These are phyloP conservation scores for Chondrosia reniformis DNA, from an alignment of 37 sponge, comb jelly and placozoan species.

Conservation along the genomic window DNA sequence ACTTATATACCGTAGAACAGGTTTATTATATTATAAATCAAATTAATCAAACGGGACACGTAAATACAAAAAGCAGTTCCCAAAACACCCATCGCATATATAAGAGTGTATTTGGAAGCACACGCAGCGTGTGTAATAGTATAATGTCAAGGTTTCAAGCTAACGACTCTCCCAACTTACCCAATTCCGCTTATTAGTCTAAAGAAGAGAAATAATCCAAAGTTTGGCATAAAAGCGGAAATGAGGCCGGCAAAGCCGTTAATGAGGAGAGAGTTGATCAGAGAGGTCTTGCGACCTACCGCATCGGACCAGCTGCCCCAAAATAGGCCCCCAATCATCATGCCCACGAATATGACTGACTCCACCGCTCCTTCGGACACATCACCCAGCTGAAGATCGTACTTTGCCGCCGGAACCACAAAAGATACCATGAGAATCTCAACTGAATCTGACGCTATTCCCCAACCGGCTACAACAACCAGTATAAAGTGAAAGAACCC, in stretches of 20 bases:
- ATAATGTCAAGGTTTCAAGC: not conserved
- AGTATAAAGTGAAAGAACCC: slow-evolving; percentile 63
- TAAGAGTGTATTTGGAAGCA: too few species aligned
- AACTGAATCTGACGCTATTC: slow-evolving; percentile 68
- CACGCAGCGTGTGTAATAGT: too few species aligned
- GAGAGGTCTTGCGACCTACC: slow-evolving; percentile 67
- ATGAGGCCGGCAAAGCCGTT: slow-evolving; percentile 79
- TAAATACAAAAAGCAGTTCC: too few species aligned
- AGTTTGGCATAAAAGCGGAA: slow-evolving; percentile 74
- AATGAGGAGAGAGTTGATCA: slow-evolving; percentile 69
- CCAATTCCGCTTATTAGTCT: slow-evolving; percentile 91
- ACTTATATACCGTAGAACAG: too few species aligned
- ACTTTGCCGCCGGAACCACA: slow-evolving; percentile 32
- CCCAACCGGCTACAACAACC: slow-evolving; percentile 50
- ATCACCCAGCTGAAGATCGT: slow-evolving; percentile 13
- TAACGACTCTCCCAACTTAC: slow-evolving; percentile 33
- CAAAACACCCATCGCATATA: too few species aligned
- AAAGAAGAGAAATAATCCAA: slow-evolving; percentile 61
- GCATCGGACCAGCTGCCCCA: slow-evolving; percentile 88
- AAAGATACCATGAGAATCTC: slow-evolving; percentile 70
- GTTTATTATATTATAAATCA: too few species aligned
- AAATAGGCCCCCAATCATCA: slow-evolving; percentile 88
- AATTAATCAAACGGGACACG: too few species aligned
- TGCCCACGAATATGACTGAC: slow-evolving; percentile 76
- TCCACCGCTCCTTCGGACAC: slow-evolving; percentile 50